phyloP scores from a whole-genome alignment of 2,888 invertebrate species.

The Lasioglossum vierecki region DNA sequence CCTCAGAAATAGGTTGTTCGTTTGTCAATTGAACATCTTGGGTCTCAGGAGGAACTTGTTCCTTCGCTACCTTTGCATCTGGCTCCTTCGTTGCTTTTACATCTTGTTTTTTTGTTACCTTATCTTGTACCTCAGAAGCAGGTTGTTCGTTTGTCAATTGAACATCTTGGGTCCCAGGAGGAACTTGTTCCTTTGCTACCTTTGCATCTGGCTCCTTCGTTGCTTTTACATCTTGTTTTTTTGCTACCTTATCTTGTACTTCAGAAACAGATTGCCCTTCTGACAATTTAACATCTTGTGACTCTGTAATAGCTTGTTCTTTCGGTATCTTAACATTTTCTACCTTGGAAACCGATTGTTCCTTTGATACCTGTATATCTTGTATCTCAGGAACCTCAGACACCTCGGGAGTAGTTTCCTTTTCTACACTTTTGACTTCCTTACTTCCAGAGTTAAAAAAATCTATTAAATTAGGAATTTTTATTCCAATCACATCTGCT shows the following conservation, averaged over 20 bases:
- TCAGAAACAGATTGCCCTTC: neutral
- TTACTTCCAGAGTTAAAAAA: neutral
- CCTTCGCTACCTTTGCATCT: neutral
- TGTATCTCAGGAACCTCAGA: neutral
- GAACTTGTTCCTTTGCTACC: neutral
- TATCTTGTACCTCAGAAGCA: neutral
- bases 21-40: neutral
- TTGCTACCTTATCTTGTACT: neutral
- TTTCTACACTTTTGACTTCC: neutral
- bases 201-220: neutral
- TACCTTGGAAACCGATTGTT: neutral
- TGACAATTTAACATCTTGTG: neutral
- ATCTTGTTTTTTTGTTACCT: neutral
- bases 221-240: neutral
- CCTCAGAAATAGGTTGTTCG: neutral
- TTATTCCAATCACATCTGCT: constrained; percentile 8
- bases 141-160: neutral
- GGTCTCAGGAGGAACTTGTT: neutral
- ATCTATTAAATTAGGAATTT: neutral
- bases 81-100: neutral
- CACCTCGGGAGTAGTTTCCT: neutral
- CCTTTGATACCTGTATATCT: neutral
- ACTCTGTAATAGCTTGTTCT: neutral
- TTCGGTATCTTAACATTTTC: neutral
- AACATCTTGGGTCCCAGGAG: neutral